Evolutionary conservation across 2,113 vertebrate species (phyloP).

Genomic region (Uropsilus gracilis): DNA sequence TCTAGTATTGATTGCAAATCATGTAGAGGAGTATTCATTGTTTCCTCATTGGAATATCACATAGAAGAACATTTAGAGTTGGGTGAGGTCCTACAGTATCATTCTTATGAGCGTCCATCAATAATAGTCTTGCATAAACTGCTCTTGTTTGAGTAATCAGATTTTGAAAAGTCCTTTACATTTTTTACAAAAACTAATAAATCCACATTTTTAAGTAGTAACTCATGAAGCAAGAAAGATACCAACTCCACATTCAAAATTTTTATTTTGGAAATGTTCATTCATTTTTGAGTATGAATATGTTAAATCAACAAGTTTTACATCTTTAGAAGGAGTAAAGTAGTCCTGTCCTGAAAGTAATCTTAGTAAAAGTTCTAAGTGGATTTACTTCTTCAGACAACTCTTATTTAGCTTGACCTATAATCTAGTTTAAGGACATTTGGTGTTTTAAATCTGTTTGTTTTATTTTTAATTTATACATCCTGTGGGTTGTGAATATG

Average conservation of each 20-base stretch:
- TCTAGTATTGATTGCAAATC: not conserved
- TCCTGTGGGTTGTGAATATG: not conserved
- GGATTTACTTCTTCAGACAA: not conserved
- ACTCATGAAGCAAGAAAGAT: not conserved
- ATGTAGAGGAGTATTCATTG: not conserved
- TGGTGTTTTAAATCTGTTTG: not conserved
- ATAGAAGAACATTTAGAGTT: not conserved
- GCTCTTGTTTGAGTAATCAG: not conserved
- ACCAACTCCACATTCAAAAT: not conserved
- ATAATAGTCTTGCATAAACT: not conserved
- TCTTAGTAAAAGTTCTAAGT: slow-evolving; percentile 5
- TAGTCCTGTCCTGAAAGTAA: not conserved
- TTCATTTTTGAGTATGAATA: not conserved
- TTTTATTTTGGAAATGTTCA: slow-evolving; percentile 16
- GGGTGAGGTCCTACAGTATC: not conserved
- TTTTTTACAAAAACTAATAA: slow-evolving; percentile 18
- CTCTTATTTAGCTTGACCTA: not conserved
- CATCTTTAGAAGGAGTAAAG: not conserved
- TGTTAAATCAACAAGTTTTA: not conserved
- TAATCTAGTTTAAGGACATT: not conserved
- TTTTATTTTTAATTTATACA: slow-evolving; percentile 44
- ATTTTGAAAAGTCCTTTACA: not conserved
- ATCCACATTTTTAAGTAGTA: not conserved
- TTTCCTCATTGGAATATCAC: not conserved
- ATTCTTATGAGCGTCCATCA: not conserved